phyloP scores from a whole-genome alignment of 2,888 invertebrate species.

The Adelphocoris suturalis region DNA sequence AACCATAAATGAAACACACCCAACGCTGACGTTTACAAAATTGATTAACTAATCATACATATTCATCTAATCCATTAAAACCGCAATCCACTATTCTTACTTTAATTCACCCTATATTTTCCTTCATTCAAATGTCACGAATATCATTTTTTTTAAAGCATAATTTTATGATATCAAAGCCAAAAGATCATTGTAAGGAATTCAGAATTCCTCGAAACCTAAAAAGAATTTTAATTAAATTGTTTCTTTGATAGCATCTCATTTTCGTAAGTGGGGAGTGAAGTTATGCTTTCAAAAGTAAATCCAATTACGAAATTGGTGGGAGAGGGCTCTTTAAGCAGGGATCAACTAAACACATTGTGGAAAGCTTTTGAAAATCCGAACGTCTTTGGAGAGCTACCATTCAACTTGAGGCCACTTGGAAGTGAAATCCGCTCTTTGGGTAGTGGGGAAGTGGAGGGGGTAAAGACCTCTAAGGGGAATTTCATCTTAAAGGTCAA shows the following conservation, averaged over 20 bases:
- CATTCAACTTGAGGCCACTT: neutral
- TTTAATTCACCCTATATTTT: too few relatives aligned
- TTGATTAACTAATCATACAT: too few relatives aligned
- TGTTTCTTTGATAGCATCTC: neutral
- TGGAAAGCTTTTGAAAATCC: neutral
- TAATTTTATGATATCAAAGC: too few relatives aligned
- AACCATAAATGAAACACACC: too few relatives aligned
- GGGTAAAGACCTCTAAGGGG: neutral
- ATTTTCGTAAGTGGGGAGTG: neutral
- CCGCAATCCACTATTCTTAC: too few relatives aligned
- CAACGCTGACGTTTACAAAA: too few relatives aligned
- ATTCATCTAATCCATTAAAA: too few relatives aligned
- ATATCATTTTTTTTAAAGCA: too few relatives aligned
- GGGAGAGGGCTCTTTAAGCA: neutral
- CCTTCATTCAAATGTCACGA: too few relatives aligned
- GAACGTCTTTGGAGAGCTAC: neutral
- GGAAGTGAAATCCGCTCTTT: neutral
- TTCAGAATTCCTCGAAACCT: neutral
- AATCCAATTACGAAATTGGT: conserved; percentile 35
- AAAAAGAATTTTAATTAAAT: neutral
- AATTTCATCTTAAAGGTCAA: conserved; percentile 30
- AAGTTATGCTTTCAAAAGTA: neutral
- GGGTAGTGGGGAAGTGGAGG: neutral
- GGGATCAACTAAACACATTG: neutral
- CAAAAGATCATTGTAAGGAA: too few relatives aligned